Percentiles rank a stretch among this genome's conserved stretches.
phyloP scores from a whole-genome alignment of 2,888 invertebrate species.

The Drosophila picticornis region DNA sequence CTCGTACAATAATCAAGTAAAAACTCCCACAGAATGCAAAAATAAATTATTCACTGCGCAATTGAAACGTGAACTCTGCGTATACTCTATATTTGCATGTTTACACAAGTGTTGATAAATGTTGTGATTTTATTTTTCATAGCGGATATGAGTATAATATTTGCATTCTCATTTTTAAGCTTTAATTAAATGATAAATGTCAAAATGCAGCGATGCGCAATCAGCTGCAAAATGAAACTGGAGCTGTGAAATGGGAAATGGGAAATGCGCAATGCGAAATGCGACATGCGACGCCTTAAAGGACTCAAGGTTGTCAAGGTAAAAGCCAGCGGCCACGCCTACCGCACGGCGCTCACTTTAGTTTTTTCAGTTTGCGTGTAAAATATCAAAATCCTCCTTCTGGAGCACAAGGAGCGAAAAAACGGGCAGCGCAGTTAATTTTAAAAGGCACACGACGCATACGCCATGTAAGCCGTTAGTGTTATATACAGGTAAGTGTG shows the following conservation, averaged over 20 bases:
- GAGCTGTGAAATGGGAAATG: not conserved
- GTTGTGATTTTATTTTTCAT: not conserved
- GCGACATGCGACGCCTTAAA: slow-evolving; percentile 3
- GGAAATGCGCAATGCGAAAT: slow-evolving; percentile 21
- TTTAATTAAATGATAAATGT: slow-evolving; percentile 70
- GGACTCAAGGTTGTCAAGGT: slow-evolving; percentile 14
- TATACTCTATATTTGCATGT: not conserved
- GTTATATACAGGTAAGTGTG: not conserved
- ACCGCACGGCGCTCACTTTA: slow-evolving; percentile 7
- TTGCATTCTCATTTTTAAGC: slow-evolving; percentile 21
- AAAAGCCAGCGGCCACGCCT: slow-evolving; percentile 30
- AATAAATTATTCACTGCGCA: slow-evolving; percentile 36
- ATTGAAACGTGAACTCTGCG: not conserved
- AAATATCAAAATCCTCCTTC: slow-evolving; percentile 28
- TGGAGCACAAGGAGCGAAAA: slow-evolving; percentile 5
- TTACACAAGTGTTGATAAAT: not conserved
- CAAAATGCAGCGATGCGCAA: slow-evolving; percentile 51
- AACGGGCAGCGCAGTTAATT: slow-evolving; percentile 50
- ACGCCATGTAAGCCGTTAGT: slow-evolving; percentile 39
- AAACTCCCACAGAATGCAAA: slow-evolving; percentile 20
- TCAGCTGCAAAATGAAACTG: slow-evolving; percentile 37
- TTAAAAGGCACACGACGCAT: slow-evolving; percentile 53
- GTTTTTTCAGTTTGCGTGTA: slow-evolving; percentile 23
- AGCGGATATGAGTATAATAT: not conserved
- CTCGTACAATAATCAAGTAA: slow-evolving; percentile 26